A percentile compares a stretch with the other conserved stretches of the same genome.
These are phyloP conservation scores for Drosophila grimshawi DNA, from an alignment of 1,140 invertebrate genomes.

Conservation along the genomic window DNA sequence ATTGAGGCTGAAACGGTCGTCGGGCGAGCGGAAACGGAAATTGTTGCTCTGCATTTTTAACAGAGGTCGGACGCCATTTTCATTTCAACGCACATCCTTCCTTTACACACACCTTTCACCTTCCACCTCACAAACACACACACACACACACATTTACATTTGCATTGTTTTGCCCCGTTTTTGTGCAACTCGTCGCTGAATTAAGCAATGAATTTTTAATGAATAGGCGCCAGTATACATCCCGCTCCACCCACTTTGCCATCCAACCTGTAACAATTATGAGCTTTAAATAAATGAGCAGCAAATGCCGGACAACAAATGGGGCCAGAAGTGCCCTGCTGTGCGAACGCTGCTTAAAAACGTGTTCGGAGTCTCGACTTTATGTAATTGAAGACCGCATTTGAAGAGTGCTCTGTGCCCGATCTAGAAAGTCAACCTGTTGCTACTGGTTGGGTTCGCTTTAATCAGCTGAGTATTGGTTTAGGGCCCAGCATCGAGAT, in stretches of 20 bases:
- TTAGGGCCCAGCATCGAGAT: slow-evolving; percentile 9
- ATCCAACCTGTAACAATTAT: not conserved
- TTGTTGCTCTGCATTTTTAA: slow-evolving; percentile 81
- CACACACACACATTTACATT: not conserved
- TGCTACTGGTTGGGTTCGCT: slow-evolving; percentile 44
- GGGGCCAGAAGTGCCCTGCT: not conserved
- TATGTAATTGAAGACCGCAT: slow-evolving; percentile 38
- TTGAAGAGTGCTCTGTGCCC: slow-evolving; percentile 23
- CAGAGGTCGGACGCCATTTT: slow-evolving; percentile 62
- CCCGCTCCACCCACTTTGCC: slow-evolving; percentile 2
- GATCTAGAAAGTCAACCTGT: not conserved
- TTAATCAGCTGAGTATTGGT: slow-evolving; percentile 45
- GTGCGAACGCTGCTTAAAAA: slow-evolving; percentile 29
- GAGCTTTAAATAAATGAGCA: slow-evolving; percentile 35
- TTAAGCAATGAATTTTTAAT: slow-evolving; percentile 75
- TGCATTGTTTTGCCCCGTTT: not conserved
- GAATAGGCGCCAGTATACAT: not conserved
- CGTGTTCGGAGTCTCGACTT: slow-evolving; percentile 27
- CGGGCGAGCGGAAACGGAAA: slow-evolving; percentile 74
- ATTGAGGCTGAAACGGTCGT: slow-evolving; percentile 52
- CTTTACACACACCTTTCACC: not conserved
- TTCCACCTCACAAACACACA: too few species aligned
- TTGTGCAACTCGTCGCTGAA: slow-evolving; percentile 20
- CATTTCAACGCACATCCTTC: slow-evolving; percentile 23
- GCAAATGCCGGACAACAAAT: slow-evolving; percentile 2